Base-by-base conservation (phyloP, 2,797 vertebrate species). In the Phalanger gymnotis region DNA sequence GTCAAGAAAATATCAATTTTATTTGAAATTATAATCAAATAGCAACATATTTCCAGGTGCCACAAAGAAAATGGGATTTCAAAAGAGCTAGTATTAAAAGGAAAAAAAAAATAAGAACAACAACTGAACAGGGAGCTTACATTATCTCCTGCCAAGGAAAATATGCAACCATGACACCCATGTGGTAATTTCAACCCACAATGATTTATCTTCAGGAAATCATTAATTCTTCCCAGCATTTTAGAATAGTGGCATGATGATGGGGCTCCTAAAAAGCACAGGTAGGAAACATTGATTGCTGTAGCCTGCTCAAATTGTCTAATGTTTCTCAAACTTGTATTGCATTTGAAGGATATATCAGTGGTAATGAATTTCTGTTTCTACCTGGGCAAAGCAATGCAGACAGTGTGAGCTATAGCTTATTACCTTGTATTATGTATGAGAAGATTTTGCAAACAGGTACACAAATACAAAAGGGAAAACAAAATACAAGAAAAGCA, bases 381-480 rank as follows among this genome's bases (percentile, higher is more conserved):
- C 95, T 95, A 97, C 96, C 11, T 0, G 22, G 96, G 93, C 57
- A 93, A 96, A 95, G 96, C 95, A 97, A 95, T 92, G 22, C 89
- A 96, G 95, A 96, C 55, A 10, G 96, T 97, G 94, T 54, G 0
- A 91, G 94, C 92, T 94, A 73, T 94, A 5, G 11, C 95, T 98
- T 98, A 98, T 98, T 97, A 97, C 90, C 0, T 91, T 98, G 96
- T 95, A 98, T 98, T 97, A 98, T 97, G 96, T 93, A 98, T 97
- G 97, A 98, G 97, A 95, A 97, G 95, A 95, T 96, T 98, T 97
- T 98, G 96, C 96, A 94, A 98, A 95, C 61, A 98, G 95, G 96
- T 96, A 97, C 66, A 93, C 93, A 98, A 98, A 97, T 92, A 95
- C 92, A 96, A 97, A 93, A n/a, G 93, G 56, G 61, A 66, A 81